Evolutionary conservation across 2,797 vertebrate genomes (phyloP), one percentile per base, ranked within the genome.

Genomic region (Dipus sagitta): DNA sequence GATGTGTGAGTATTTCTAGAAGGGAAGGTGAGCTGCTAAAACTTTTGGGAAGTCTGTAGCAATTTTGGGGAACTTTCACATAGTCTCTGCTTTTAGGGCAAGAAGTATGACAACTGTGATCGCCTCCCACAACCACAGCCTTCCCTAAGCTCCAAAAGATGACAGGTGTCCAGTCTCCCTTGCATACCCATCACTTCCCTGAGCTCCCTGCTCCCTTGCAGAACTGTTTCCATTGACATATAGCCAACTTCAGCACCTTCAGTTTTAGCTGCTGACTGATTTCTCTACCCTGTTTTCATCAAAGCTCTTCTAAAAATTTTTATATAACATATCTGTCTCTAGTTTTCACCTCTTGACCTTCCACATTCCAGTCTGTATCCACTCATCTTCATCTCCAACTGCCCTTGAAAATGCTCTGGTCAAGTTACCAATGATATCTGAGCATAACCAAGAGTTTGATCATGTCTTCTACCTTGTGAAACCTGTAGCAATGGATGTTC

Each of bases 201-300:
- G 54, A 71, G 18, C 8, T 15, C 6, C 14, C 34, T 68, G 65
- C 34, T 81, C 34, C 18, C 4, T 20, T 72, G 30, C 30, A 84
- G 58, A 87, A 75, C 82, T 42, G 52, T 79, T 77, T n/a, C 91
- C 17, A 72, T 85, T 58, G 30, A 47, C 9, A 18, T 10, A 79
- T 12, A 64, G 38, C 30, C 60, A 38, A 11, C 4, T 80, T 83
- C 47, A 38, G 30, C 30, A 17, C 42, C 12, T 92, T 34, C 32
- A 67, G 8, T 80, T 38, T 80, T 77, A 88, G 62, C 24, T 91
- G 8, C 60, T 68, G 70, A 75, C 78, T 26, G 17, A 65, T n/a
- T 84, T 92, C 80, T 92, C 77, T 91, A 72, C 24, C 38, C 14
- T n/a, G 13, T 70, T 90, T 71, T 54, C 38, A 75, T 64, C 47